Percentiles rank a stretch among this genome's conserved stretches.
Evolutionary conservation across 2,888 invertebrate species (phyloP).

Genomic region (Chaetogeoica ovagalla): DNA sequence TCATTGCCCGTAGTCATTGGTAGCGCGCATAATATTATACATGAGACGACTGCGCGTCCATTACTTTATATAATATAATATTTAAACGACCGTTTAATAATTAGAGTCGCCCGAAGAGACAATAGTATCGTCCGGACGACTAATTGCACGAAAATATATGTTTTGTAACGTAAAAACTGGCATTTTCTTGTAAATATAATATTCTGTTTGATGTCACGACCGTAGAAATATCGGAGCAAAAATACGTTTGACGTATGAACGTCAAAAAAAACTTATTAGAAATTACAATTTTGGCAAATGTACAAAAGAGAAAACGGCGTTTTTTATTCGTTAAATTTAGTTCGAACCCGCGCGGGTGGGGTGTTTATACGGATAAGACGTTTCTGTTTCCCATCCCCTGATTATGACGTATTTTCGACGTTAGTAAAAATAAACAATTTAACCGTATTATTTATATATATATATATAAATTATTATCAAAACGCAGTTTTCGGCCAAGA

Average conservation of each 20-base stretch:
- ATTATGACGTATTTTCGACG: conserved; percentile 16
- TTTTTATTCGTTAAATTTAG: background rate
- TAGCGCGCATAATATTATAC: too few relatives aligned
- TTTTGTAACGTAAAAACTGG: background rate
- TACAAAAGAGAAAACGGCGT: background rate
- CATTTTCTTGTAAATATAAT: background rate
- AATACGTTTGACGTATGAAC: background rate
- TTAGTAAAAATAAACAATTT: conserved; percentile 36
- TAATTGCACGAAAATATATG: background rate
- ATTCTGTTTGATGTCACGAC: background rate
- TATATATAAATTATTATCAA: conserved; percentile 41
- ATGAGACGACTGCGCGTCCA: background rate
- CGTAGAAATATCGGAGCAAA: background rate
- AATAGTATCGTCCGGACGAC: conserved; percentile 7
- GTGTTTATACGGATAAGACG: background rate
- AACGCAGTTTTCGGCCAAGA: conserved; percentile 30
- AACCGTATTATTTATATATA: conserved; percentile 3
- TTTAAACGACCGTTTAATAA: background rate
- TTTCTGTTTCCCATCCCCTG: background rate
- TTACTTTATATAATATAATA: background rate
- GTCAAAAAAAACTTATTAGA: background rate
- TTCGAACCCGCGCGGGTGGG: background rate
- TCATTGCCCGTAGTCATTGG: background rate
- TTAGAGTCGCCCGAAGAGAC: background rate
- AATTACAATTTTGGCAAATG: conserved; percentile 12